A percentile compares a stretch with the other conserved stretches of the same genome.
Evolutionary conservation across 2,888 invertebrate genomes (phyloP).

Genomic region (Ennomos erosarius): DNA sequence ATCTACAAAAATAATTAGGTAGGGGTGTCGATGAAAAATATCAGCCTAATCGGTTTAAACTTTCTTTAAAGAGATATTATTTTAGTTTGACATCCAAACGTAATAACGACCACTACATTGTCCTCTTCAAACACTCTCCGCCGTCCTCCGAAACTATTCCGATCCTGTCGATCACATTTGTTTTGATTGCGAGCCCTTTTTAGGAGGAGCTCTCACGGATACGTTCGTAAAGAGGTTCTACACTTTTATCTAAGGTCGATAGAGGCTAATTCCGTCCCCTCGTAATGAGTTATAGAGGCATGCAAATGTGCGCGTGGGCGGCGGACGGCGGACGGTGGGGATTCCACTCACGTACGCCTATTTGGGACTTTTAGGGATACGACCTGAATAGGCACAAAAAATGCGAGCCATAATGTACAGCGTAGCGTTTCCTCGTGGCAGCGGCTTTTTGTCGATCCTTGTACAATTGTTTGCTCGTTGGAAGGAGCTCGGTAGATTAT

Average conservation of each 20-base stretch:
- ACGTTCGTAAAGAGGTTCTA: slow-evolving; percentile 21
- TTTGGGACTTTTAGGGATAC: slow-evolving; percentile 36
- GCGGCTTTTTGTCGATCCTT: slow-evolving; percentile 2
- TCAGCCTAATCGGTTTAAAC: too few relatives aligned
- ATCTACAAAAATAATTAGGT: too few relatives aligned
- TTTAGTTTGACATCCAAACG: too few relatives aligned
- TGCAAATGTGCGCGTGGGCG: slow-evolving; percentile 38
- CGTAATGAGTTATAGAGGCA: slow-evolving; percentile 38
- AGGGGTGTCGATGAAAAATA: too few relatives aligned
- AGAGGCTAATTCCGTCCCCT: slow-evolving; percentile 36
- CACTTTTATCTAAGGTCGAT: slow-evolving; percentile 27
- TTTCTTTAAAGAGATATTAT: too few relatives aligned
- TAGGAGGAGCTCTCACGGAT: neutral
- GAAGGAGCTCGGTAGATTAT: neutral
- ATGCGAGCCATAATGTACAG: slow-evolving; percentile 11
- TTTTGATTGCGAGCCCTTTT: neutral
- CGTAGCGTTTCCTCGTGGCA: slow-evolving; percentile 6
- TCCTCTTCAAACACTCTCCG: too few relatives aligned
- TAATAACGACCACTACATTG: too few relatives aligned
- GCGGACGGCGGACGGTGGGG: neutral
- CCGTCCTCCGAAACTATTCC: too few relatives aligned
- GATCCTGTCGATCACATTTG: neutral
- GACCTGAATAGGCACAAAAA: slow-evolving; percentile 25
- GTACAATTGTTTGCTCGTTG: neutral
- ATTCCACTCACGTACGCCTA: slow-evolving; percentile 35